phyloP scores from a whole-genome alignment of 2,888 invertebrate genomes.

The Allolobophora icterica region DNA sequence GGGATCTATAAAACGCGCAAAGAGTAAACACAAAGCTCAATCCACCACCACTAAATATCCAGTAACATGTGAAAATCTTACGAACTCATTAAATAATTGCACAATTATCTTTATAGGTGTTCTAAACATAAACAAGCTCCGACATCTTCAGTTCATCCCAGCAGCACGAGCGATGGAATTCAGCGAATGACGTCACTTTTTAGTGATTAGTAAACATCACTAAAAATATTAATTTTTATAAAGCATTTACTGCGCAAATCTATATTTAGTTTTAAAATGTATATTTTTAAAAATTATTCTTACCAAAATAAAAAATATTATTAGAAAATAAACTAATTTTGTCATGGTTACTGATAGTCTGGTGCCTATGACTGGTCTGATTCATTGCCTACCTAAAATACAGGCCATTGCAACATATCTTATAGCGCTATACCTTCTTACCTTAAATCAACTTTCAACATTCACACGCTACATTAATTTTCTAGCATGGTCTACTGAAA shows the following conservation, averaged over 20 bases:
- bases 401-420: background rate
- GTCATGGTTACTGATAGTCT: constrained; percentile 30
- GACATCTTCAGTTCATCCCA: background rate
- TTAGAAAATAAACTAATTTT: constrained; percentile 24
- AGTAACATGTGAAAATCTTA: background rate
- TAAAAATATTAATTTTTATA: background rate
- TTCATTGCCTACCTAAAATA: background rate
- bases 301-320: background rate
- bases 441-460: background rate
- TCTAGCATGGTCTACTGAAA: too few species aligned
- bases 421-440: background rate
- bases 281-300: background rate
- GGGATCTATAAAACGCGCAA: background rate
- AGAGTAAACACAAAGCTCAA: background rate
- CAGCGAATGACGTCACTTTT: background rate
- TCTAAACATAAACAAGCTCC: background rate
- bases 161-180: background rate
- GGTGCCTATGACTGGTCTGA: background rate
- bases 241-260: background rate
- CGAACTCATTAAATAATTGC: background rate
- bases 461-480: background rate
- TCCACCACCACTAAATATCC: background rate
- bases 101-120: background rate
- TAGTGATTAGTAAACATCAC: background rate
- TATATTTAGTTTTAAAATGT: background rate